Evolutionary conservation across 2,113 vertebrate species (phyloP), one percentile per base, ranked within the genome.

Genomic region (Oxyruncus cristatus): DNA sequence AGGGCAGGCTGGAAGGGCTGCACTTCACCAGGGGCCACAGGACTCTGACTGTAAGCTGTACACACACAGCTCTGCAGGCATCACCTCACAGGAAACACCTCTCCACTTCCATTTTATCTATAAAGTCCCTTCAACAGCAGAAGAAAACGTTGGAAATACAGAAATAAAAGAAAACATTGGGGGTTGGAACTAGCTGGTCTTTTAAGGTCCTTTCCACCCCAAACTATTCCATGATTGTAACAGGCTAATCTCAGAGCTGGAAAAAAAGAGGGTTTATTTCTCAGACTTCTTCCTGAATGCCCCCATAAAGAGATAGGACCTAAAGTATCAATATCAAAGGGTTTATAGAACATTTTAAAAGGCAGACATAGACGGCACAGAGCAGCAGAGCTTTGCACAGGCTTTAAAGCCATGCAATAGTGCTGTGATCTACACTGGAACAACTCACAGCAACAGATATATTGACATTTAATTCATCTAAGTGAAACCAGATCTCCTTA

Each of bases 401-500:
- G 84, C 92, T 35, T 97, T 74, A 26, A 88, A 98, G 96, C 95
- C 98, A 96, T 96, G 67, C 96, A 92, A 30, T 2, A 72, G 89
- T 76, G 96, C 96, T 88, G 89, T 92, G 97, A 98, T 96, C 94
- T 94, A 91, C 93, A 91, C 92, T 97, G 96, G 95, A 97, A 97
- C 95, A 97, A 93, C 93, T 92, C 94, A 79, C 91, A 97, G 96
- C 88, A 97, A 96, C 96, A 97, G 96, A 98, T 97, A 95, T 32
- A 97, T 88, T 93, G 97, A 96, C 95, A 97, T 97, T 97, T 95
- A 95, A 98, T 97, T 97, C 88, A 93, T 95, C 93, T 97, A 97
- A 98, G 94, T 97, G 97, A 98, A 98, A 98, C 93, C 97, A 98
- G 98, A 97, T 91, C 97, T 96, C 81, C 88, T 91, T 77, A 53